Conservation (phyloP, 2,113 vertebrate genomes). For the Nesoenas mayeri region DNA sequence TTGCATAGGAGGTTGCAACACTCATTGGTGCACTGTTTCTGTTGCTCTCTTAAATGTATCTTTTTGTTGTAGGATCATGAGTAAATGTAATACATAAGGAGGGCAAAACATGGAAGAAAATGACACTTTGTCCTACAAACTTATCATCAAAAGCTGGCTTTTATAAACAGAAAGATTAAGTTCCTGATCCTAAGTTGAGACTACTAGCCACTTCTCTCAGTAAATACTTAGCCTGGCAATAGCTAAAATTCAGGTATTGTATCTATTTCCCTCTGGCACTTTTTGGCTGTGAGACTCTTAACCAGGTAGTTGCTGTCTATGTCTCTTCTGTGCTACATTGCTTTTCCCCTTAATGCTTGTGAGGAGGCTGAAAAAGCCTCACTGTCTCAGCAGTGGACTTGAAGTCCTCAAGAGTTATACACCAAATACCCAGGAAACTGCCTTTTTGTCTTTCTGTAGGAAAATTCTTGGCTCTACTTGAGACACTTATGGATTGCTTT, state of each 20-base stretch:
- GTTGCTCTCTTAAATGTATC: background rate
- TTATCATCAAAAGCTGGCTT: background rate
- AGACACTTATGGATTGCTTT: background rate
- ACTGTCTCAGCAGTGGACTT: background rate
- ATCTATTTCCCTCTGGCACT: background rate
- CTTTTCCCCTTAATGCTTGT: background rate
- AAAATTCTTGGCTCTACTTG: background rate
- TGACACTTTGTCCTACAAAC: background rate
- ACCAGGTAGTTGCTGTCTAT: background rate
- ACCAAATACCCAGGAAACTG: background rate
- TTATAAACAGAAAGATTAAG: background rate
- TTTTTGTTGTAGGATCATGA: background rate
- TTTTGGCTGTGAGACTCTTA: background rate
- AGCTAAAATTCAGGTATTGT: background rate
- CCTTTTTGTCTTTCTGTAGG: background rate
- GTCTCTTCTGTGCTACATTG: background rate
- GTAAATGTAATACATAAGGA: accelerated
- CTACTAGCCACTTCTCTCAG: background rate
- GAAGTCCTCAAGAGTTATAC: background rate
- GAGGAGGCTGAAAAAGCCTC: background rate
- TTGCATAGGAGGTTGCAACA: background rate
- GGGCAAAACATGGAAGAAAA: background rate
- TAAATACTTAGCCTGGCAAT: background rate
- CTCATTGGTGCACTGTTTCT: accelerated
- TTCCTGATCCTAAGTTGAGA: background rate